These are phyloP conservation scores for Rhagoletis zephyria DNA, from an alignment of 1,140 invertebrate genomes.

Conservation along the genomic window DNA sequence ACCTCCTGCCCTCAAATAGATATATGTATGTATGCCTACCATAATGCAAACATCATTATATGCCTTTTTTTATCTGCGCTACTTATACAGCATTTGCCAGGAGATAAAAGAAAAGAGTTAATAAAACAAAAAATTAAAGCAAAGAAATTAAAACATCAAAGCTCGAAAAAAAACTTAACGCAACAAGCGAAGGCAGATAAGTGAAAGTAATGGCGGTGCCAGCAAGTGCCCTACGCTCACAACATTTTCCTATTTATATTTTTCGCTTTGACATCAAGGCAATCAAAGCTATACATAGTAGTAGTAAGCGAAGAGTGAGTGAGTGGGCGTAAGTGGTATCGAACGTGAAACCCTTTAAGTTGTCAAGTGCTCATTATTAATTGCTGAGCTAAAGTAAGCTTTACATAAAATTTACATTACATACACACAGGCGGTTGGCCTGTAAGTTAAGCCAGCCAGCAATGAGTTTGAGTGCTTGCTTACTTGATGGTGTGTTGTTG, in stretches of 20 bases:
- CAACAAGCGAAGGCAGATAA: not conserved
- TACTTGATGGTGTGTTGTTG: not conserved
- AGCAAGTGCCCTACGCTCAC: not conserved
- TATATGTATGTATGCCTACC: too few relatives aligned
- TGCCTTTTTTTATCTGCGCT: too few relatives aligned
- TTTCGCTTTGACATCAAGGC: not conserved
- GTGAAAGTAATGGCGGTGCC: not conserved
- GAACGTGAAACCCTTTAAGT: conserved; percentile 37
- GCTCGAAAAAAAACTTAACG: too few relatives aligned
- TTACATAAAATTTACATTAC: conserved; percentile 44
- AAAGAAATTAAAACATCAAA: not conserved
- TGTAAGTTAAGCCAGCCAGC: not conserved
- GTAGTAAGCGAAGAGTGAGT: not conserved
- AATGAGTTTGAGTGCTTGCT: not conserved
- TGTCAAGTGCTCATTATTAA: conserved; percentile 36
- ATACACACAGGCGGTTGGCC: not conserved
- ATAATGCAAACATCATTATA: too few relatives aligned
- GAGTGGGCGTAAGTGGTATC: conserved; percentile 28
- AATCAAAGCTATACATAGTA: not conserved
- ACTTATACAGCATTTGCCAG: too few relatives aligned
- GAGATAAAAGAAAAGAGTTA: too few relatives aligned
- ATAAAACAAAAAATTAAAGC: not conserved
- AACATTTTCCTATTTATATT: not conserved
- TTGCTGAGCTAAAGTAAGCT: conserved; percentile 40
- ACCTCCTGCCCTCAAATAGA: too few relatives aligned